These are phyloP conservation scores for Empidonax traillii DNA, from an alignment of 2,113 vertebrate genomes.

Conservation along the genomic window DNA sequence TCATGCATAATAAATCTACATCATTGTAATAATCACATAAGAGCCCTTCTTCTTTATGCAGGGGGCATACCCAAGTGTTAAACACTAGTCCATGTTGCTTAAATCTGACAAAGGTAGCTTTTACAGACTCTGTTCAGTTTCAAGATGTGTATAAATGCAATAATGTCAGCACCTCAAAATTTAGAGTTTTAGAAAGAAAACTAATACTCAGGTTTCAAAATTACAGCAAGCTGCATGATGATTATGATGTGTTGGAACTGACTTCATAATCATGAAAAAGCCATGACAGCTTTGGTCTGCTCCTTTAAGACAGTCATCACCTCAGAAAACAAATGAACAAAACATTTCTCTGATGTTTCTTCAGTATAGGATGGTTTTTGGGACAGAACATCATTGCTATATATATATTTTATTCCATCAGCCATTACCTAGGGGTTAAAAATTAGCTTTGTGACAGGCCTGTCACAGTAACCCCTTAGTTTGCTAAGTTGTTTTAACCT, in stretches of 20 bases:
- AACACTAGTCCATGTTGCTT: background rate
- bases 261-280: background rate
- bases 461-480: background rate
- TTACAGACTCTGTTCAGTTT: background rate
- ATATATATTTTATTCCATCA: background rate
- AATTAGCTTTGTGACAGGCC: background rate
- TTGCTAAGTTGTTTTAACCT: background rate
- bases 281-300: rapidly evolving
- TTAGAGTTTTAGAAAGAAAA: background rate
- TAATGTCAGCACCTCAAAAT: background rate
- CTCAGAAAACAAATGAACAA: background rate
- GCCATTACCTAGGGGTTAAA: background rate
- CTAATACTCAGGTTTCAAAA: background rate
- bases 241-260: background rate
- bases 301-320: background rate
- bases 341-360: background rate
- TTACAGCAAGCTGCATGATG: background rate
- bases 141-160: rapidly evolving
- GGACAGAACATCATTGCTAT: background rate
- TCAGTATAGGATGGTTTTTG: background rate
- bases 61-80: background rate
- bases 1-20: background rate
- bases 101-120: background rate
- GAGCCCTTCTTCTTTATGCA: background rate
- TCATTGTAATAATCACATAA: background rate